A percentile compares a stretch with the other conserved stretches of the same genome.
phyloP scores from a whole-genome alignment of 2,797 vertebrate species.

The Spondyliosoma cantharus region DNA sequence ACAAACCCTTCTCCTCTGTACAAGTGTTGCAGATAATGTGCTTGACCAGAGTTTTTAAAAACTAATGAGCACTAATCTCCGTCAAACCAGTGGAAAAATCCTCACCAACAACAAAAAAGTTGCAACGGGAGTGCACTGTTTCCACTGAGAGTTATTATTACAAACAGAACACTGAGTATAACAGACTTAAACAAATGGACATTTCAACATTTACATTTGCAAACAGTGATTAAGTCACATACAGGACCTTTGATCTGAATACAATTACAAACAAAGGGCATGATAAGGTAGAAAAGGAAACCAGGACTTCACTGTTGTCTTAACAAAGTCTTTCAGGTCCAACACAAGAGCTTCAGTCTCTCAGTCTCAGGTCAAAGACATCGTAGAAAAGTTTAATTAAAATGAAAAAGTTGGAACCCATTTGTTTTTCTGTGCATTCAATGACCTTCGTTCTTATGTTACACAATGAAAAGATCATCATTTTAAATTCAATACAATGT shows the following conservation, averaged over 20 bases:
- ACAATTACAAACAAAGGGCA: slow-evolving; percentile 78
- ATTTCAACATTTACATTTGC: slow-evolving; percentile 81
- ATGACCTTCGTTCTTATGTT: slow-evolving; percentile 42
- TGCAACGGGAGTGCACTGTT: slow-evolving; percentile 76
- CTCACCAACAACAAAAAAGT: slow-evolving; percentile 72
- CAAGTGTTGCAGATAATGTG: slow-evolving; percentile 79
- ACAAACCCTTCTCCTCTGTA: slow-evolving; percentile 85
- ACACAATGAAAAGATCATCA: slow-evolving; percentile 66
- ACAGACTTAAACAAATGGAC: slow-evolving; percentile 78
- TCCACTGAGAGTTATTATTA: slow-evolving; percentile 77
- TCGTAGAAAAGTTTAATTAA: slow-evolving; percentile 59
- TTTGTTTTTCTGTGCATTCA: slow-evolving; percentile 69
- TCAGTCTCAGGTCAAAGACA: slow-evolving; percentile 59
- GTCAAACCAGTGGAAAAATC: slow-evolving; percentile 71
- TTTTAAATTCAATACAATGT: slow-evolving; percentile 64
- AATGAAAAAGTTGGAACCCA: slow-evolving; percentile 63
- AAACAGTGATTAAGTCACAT: slow-evolving; percentile 81
- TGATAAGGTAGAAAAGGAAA: slow-evolving; percentile 65
- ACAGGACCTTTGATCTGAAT: slow-evolving; percentile 74
- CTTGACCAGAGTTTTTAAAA: slow-evolving; percentile 73
- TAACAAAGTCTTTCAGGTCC: slow-evolving; percentile 65
- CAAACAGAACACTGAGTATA: slow-evolving; percentile 78
- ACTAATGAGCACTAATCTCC: slow-evolving; percentile 71
- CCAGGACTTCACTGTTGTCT: slow-evolving; percentile 56
- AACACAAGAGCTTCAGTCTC: slow-evolving; percentile 60